Evolutionary conservation across 2,888 invertebrate genomes (phyloP).

Genomic region (Pecten maximus): DNA sequence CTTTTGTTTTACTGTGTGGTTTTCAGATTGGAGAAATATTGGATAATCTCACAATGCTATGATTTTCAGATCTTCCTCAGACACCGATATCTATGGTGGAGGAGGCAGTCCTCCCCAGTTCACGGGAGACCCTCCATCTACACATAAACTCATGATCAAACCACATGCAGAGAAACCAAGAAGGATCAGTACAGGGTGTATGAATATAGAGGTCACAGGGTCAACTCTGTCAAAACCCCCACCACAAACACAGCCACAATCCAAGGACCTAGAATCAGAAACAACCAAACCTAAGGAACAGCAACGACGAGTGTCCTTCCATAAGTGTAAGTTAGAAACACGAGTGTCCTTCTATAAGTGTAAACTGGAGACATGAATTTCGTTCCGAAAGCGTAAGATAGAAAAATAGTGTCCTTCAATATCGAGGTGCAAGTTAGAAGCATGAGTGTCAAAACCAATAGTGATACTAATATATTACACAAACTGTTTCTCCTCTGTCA

Average conservation of each 20-base stretch:
- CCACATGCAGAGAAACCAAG: conserved; percentile 83
- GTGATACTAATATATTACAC: too few species aligned
- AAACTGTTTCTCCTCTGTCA: too few species aligned
- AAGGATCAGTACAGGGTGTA: conserved; percentile 91
- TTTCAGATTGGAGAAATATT: neutral
- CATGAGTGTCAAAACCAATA: too few species aligned
- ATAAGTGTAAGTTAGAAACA: conserved; percentile 52
- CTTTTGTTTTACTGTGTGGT: too few species aligned
- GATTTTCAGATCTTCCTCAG: conserved; percentile 61
- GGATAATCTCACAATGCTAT: too few species aligned
- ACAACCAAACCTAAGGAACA: neutral
- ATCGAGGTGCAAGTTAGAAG: too few species aligned
- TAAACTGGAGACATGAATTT: too few species aligned
- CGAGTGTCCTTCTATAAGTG: too few species aligned
- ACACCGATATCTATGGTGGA: conserved; percentile 62
- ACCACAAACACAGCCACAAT: neutral
- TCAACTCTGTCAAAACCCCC: conserved; percentile 3
- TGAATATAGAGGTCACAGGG: conserved; percentile 83
- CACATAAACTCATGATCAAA: conserved; percentile 75
- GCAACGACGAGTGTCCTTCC: conserved; percentile 57
- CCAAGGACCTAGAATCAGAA: neutral
- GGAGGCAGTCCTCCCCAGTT: conserved; percentile 74
- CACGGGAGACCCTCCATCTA: conserved; percentile 74
- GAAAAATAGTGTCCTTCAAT: too few species aligned
- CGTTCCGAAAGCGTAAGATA: too few species aligned